Conservation (phyloP, 2,113 vertebrate species). For the Apodemus sylvaticus region DNA sequence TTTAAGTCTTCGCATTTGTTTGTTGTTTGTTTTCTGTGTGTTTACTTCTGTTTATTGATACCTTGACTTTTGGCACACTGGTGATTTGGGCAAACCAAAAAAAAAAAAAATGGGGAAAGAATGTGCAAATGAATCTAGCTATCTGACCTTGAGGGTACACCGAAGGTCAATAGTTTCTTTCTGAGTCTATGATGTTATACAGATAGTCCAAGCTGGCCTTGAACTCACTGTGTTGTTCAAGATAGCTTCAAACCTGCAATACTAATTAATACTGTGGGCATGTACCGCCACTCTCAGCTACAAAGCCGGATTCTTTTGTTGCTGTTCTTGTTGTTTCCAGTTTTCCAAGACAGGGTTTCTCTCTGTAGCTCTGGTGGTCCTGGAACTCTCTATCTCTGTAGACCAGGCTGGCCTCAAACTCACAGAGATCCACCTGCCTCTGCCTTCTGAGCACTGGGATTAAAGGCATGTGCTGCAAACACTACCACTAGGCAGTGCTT, state of each 20-base stretch:
- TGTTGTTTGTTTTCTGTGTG: not conserved
- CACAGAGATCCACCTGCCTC: not conserved
- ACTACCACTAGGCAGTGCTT: not conserved
- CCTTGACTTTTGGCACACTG: not conserved
- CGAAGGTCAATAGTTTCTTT: not conserved
- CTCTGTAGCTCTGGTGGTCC: not conserved
- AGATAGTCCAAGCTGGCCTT: not conserved
- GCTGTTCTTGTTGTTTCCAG: not conserved
- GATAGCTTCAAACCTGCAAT: not conserved
- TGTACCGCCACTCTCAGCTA: not conserved
- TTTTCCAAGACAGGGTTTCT: not conserved
- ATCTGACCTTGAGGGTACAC: not conserved
- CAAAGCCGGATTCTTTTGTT: not conserved
- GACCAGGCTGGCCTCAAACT: not conserved
- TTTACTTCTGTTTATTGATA: not conserved
- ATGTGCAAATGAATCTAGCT: not conserved
- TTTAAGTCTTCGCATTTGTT: not conserved
- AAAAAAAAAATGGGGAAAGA: not conserved
- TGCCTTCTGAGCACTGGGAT: not conserved
- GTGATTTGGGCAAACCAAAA: not conserved
- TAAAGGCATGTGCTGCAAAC: accelerated
- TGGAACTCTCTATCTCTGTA: not conserved
- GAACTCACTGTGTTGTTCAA: not conserved
- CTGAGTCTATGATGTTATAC: not conserved
- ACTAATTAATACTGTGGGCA: not conserved